These are phyloP conservation scores for Acestrorhynchus altus DNA, from an alignment of 2,797 vertebrate species.

Conservation along the genomic window DNA sequence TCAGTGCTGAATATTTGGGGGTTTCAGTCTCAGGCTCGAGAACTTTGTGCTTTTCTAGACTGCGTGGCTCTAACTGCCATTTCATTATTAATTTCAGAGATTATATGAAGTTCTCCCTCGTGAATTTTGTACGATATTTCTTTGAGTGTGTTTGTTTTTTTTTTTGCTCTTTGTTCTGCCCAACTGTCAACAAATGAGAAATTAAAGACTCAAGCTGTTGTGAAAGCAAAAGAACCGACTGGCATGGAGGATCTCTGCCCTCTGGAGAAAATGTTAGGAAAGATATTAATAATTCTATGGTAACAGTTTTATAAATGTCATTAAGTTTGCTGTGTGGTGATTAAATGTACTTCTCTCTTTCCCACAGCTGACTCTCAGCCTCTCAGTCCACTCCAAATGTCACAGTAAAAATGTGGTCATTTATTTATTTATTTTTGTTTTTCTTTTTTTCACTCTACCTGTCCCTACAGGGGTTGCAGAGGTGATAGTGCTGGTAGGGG, in stretches of 20 bases:
- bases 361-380: neutral
- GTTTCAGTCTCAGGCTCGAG: slow-evolving; percentile 8
- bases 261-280: neutral
- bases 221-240: neutral
- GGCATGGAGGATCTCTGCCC: neutral
- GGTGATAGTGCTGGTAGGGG: slow-evolving; percentile 96
- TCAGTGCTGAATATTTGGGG: slow-evolving; percentile 14
- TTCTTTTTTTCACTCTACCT: slow-evolving; percentile 89
- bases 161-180: slow-evolving; percentile 6
- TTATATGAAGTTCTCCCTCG: slow-evolving; percentile 4
- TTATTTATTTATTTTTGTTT: slow-evolving; percentile 90
- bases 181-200: slow-evolving; percentile 7
- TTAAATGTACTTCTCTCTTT: neutral
- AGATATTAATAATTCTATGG: neutral
- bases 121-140: neutral
- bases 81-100: slow-evolving; percentile 1
- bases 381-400: slow-evolving; percentile 14
- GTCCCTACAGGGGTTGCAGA: slow-evolving; percentile 91
- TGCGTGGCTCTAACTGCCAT: neutral
- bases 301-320: neutral
- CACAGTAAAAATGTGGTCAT: slow-evolving; percentile 17
- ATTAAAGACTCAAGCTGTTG: slow-evolving; percentile 14
- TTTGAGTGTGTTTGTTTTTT: slow-evolving; percentile 20
- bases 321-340: neutral
- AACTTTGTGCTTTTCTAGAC: slow-evolving; percentile 13